Conservation (phyloP, 2,113 vertebrate species). For the Pogona vitticeps region DNA sequence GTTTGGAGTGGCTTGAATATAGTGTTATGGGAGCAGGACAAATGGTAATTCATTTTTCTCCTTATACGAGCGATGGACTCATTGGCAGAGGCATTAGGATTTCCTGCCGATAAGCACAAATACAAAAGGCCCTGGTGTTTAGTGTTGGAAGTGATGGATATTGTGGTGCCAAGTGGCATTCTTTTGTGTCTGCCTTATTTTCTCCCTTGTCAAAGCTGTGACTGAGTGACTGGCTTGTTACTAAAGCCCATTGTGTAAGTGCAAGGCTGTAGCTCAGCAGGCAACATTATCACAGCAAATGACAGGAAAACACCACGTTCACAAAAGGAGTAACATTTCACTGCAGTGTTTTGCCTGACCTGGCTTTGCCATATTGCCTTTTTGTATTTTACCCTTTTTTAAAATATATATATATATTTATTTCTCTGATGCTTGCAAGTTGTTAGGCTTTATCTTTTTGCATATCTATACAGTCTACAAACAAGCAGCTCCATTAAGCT, state of each 20-base stretch:
- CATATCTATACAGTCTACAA: conserved; percentile 5
- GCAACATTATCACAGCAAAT: neutral
- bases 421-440: neutral
- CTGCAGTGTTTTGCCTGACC: fast-evolving
- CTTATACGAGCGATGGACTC: conserved; percentile 28
- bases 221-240: conserved; percentile 35
- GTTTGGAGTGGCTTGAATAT: conserved; percentile 18
- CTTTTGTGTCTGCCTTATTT: neutral
- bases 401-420: conserved; percentile 2
- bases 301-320: neutral
- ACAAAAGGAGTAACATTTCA: neutral
- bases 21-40: conserved; percentile 50
- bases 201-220: conserved; percentile 21
- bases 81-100: conserved; percentile 41
- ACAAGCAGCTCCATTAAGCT: neutral
- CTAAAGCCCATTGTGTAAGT: neutral
- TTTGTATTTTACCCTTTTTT: neutral
- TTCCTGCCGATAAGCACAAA: conserved; percentile 56
- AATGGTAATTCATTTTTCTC: conserved; percentile 20
- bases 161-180: conserved; percentile 29
- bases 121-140: conserved; percentile 33
- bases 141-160: conserved; percentile 25
- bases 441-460: neutral
- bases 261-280: neutral
- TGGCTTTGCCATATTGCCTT: neutral